Base-by-base conservation (phyloP, 2,888 invertebrate species). In the Pyrochroa serraticornis region DNA sequence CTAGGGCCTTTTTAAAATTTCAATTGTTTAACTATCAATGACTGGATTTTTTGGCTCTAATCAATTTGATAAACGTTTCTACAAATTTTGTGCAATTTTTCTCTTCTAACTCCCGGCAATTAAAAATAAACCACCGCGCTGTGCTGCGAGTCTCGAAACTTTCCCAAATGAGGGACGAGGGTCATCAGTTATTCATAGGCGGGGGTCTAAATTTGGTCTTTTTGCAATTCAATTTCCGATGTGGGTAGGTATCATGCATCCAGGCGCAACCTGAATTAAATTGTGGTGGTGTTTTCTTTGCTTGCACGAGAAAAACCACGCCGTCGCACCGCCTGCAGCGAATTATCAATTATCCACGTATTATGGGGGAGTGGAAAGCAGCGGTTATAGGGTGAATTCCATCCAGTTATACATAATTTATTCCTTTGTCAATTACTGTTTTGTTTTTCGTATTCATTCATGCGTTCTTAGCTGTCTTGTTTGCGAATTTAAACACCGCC, bases 401-500 rank as follows among this genome's bases (percentile, higher is more conserved):
- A 34, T 44, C 22, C 22, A 39, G 34, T 35, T 41, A 39, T 42
- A 46, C 55, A 48, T 48, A 55, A 55, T 47, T 55, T 48, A 55
- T 55, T 48, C 43, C 43, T 30, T 55, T 55, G 42, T 48, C 54
- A 47, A 54, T 54, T 54, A 46, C 39, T 12, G 52, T 36, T 38
- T 5, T 13, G 52, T 52, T 44, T 52, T 52, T 45, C 52, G 35
- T 44, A 37, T 44, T 45, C 38, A 42, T 51, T 42, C 35, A 43
- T 42, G 43, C 44, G 43, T 51, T 51, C 22, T 22, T 5, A 22
- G 22, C 22, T 22, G 22, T 22, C 22, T 22, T 22, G 22, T 22
- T 22, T 22, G 22, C 22, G 22, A 22, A 22, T 22, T 22, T 22
- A 22, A 22, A 22, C 22, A 22, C 22, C 22, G 22, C 22, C 22